A percentile compares a stretch with the other conserved stretches of the same genome.
These are phyloP conservation scores for Hydriomena furcata DNA, from an alignment of 2,888 invertebrate species.

Conservation along the genomic window DNA sequence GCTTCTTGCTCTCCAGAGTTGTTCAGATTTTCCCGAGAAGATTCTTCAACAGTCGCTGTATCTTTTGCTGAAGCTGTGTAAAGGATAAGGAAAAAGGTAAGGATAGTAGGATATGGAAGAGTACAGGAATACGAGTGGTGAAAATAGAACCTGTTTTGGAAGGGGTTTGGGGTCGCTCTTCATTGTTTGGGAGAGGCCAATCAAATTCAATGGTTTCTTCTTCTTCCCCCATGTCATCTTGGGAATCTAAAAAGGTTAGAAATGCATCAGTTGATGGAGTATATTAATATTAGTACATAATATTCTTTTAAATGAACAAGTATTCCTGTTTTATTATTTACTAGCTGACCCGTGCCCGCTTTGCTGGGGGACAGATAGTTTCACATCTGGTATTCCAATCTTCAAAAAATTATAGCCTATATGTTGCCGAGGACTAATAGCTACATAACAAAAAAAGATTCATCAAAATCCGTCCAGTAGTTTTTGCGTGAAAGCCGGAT, in stretches of 20 bases:
- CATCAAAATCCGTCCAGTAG: no score
- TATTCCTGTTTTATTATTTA: no score
- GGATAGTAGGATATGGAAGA: conserved; percentile 25
- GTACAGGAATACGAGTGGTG: conserved; percentile 29
- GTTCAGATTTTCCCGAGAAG: not conserved
- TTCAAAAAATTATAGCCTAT: no score
- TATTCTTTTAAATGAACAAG: no score
- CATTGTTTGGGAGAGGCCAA: conserved; percentile 55
- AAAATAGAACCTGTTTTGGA: conserved; percentile 52
- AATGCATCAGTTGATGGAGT: no score
- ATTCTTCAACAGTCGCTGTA: conserved; percentile 1
- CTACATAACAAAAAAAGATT: no score
- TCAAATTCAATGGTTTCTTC: conserved; percentile 67
- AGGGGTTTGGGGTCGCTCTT: conserved; percentile 38
- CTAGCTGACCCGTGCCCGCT: no score
- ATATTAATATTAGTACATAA: no score
- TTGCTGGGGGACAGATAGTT: no score
- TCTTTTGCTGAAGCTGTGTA: conserved; percentile 22
- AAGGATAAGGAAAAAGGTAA: conserved; percentile 37
- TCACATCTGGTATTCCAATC: no score
- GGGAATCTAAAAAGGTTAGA: conserved; percentile 50
- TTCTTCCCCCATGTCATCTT: conserved; percentile 64
- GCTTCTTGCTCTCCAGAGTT: conserved; percentile 16
- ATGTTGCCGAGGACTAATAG: no score
- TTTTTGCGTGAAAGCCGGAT: no score